Percentiles rank a stretch among this genome's conserved stretches.
Conservation (phyloP, 2,797 vertebrate species). For the Melanotaenia pygmaea region DNA sequence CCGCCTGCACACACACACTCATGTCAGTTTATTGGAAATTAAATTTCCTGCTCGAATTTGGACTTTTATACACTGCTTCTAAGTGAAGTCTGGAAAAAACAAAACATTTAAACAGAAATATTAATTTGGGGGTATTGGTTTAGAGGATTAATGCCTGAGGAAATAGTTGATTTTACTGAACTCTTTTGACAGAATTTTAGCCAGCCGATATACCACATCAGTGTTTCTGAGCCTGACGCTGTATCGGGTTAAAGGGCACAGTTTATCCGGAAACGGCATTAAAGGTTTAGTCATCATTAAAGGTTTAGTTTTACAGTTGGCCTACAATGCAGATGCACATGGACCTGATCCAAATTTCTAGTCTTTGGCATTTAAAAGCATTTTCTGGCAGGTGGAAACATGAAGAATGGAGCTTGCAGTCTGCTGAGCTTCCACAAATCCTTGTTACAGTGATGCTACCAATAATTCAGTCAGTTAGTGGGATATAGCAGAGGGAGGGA, state of each 20-base stretch:
- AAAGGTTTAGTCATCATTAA: constrained; percentile 51
- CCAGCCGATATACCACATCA: not conserved
- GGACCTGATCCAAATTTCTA: constrained; percentile 17
- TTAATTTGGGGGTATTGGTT: not conserved
- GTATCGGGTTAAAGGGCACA: constrained; percentile 10
- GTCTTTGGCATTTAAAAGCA: constrained; percentile 2
- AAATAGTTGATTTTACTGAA: no score
- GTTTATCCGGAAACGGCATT: constrained; percentile 44
- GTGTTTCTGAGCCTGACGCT: constrained; percentile 1
- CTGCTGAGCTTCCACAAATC: constrained; percentile 9
- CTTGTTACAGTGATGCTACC: constrained; percentile 21
- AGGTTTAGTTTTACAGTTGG: not conserved
- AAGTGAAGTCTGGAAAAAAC: not conserved
- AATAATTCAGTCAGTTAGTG: constrained; percentile 30
- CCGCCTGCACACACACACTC: not conserved
- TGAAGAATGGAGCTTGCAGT: not conserved
- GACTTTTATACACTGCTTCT: not conserved
- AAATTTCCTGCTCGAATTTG: not conserved
- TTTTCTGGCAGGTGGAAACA: not conserved
- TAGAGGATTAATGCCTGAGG: no score
- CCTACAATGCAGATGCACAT: constrained; percentile 1
- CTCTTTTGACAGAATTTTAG: not conserved
- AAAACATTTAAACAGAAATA: not conserved
- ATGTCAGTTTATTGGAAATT: not conserved
- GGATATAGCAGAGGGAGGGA: constrained; percentile 45